phyloP scores from a whole-genome alignment of 2,113 vertebrate genomes.

The Megatriorchis doriae region DNA sequence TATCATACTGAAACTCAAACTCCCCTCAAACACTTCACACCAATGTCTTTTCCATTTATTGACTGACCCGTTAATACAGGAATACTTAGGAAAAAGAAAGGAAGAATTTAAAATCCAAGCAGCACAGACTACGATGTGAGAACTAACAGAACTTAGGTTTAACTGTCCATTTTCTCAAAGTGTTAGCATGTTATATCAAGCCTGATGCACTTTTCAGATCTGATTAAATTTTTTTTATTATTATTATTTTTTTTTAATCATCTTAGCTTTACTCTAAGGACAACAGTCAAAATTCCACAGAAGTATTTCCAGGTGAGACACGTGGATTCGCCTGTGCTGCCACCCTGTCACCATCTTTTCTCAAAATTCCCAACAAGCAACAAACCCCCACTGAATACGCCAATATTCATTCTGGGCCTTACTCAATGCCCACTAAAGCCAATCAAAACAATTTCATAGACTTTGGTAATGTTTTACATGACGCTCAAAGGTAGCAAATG shows the following conservation, averaged over 20 bases:
- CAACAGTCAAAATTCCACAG: not conserved
- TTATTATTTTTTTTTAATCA: no score
- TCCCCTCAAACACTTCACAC: not conserved
- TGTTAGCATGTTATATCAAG: not conserved
- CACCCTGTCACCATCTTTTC: not conserved
- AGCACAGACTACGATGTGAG: not conserved
- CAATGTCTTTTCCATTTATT: not conserved
- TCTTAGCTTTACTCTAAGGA: not conserved
- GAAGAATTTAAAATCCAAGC: not conserved
- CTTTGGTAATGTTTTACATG: accelerated
- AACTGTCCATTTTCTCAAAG: not conserved
- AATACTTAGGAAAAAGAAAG: not conserved
- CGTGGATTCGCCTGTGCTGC: not conserved
- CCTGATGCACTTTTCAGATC: not conserved
- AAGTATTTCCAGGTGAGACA: not conserved
- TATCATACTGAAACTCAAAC: not conserved
- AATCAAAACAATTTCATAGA: not conserved
- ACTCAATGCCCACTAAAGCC: not conserved
- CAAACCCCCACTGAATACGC: not conserved
- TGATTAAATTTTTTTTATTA: not conserved
- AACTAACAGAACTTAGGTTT: not conserved
- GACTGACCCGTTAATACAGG: not conserved
- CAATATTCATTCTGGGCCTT: not conserved
- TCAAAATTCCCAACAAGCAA: not conserved
- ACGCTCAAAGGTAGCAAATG: not conserved